Base-by-base conservation (phyloP, 2,888 invertebrate species). In the Trilocha varians region DNA sequence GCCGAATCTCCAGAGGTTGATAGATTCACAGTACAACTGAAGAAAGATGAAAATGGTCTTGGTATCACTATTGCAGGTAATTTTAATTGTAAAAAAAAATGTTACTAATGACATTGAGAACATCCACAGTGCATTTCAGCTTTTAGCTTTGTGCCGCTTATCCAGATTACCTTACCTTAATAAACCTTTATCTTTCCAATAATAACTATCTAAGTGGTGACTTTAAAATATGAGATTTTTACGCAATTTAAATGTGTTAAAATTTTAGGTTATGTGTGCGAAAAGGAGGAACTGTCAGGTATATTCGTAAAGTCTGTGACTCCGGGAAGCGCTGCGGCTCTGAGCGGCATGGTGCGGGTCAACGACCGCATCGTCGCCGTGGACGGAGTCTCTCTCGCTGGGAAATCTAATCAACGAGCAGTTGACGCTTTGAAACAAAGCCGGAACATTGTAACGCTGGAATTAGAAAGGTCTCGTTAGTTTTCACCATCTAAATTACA, bases 291-390 rank as follows among this genome's bases (percentile, higher is more conserved):
- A 71, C 87, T 99, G 38, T 98, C 98, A 0, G 99, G 99, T 25
- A 98, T 99, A 58, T 99, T 99, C 84, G 98, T 99, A 43, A 99
- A 99, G 82, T 98, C 98, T 44, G 96, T 99, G 54, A 97, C 97
- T 47, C 92, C 95, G 48, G 97, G 97, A 38, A 98, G 98, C 71
- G 97, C 98, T 11, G 99, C 99, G 5, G 97, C 97, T 61, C 66
- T 94, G 41, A 97, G 97, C 73, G 96, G 96, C 8, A 91, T 92
- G 64, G 98, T 99, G 62, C 92, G 93, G 59, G 96, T 99, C 53
- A 98, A 99, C 78, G 99, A 99, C 85, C 93, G 99, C 62, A 99
- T 99, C 59, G 95, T 99, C 39, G 97, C 98, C 74, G 99, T 94
- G n/a, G 98, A 99, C 85, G 97, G 95, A 14, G 93, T 92, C 57